Base-by-base conservation (phyloP, 2,113 vertebrate species). In the Cottus gobio region DNA sequence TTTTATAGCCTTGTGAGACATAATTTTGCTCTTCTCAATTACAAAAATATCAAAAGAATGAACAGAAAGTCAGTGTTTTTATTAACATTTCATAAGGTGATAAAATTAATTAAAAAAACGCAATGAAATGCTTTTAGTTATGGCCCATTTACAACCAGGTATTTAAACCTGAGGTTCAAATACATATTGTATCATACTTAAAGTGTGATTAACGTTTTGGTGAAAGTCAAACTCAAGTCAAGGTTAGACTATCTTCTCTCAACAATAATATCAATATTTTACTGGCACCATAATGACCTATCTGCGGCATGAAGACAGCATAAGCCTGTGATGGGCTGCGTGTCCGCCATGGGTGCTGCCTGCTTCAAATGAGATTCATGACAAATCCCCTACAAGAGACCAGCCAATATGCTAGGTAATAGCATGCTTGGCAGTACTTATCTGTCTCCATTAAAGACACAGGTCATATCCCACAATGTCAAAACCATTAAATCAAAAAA, bases 281-380 rank as follows among this genome's bases (percentile, higher is more conserved):
- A 80, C 50, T 31, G 28, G 77, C 15, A 62, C 65, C 76, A 24
- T 69, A 80, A 71, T 50, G 70, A 72, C 56, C 72, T 75, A 62
- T 85, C 80, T 74, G 62, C 65, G 60, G 60, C 46, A 64, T 50
- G 44, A 72, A 36, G 72, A 71, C 65, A 71, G 72, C 78, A 42
- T 18, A 58, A 72, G 57, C 73, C 46, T 75, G 75, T 71, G 71
- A 71, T 72, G 72, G 54, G 61, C 48, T 65, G 66, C 74, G 8
- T 70, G 67, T 89, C 85, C 37, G 28, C 78, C 80, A 64, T 26
- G 56, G 75, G 71, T 75, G 3, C 85, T 82, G 71, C 87, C 85
- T 71, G 77, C 83, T 86, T 77, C 85, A 85, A 84, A 89, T 91
- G 82, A 92, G 88, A 91, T 91, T 92, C 87, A 90, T 85, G 85